phyloP scores from a whole-genome alignment of 2,113 vertebrate species.

The Galbula dea region DNA sequence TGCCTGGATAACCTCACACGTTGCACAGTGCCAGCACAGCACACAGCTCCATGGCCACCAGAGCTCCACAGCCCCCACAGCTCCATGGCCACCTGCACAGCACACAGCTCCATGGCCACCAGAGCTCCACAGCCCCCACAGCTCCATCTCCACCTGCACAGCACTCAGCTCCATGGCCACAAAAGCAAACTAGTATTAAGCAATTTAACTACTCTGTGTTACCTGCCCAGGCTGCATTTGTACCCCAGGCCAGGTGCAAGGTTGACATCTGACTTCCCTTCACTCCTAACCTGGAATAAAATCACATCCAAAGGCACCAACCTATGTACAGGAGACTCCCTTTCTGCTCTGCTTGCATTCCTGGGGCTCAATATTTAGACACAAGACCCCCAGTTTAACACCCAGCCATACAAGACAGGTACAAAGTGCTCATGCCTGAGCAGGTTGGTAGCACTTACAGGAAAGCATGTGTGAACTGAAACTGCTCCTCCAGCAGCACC shows the following conservation, averaged over 20 bases:
- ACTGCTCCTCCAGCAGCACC: neutral
- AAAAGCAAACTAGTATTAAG: neutral
- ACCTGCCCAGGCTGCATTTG: neutral
- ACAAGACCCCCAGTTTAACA: neutral
- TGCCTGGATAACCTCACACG: neutral
- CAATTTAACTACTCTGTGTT: neutral
- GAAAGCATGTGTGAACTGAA: rapidly evolving
- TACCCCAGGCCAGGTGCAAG: neutral
- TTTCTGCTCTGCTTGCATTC: neutral
- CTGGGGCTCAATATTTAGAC: neutral
- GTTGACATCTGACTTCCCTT: neutral
- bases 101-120: too few relatives aligned
- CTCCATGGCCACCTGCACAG: too few relatives aligned
- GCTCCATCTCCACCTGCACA: too few relatives aligned
- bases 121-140: too few relatives aligned
- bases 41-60: too few relatives aligned
- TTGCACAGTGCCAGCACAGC: neutral
- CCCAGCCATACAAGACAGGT: neutral
- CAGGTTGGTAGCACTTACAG: neutral
- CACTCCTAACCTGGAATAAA: neutral
- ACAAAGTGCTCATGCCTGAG: neutral
- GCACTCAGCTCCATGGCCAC: too few relatives aligned
- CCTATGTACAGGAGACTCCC: neutral
- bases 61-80: too few relatives aligned
- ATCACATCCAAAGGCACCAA: neutral